phyloP scores from a whole-genome alignment of 1,140 invertebrate genomes.

The Aethina tumida region DNA sequence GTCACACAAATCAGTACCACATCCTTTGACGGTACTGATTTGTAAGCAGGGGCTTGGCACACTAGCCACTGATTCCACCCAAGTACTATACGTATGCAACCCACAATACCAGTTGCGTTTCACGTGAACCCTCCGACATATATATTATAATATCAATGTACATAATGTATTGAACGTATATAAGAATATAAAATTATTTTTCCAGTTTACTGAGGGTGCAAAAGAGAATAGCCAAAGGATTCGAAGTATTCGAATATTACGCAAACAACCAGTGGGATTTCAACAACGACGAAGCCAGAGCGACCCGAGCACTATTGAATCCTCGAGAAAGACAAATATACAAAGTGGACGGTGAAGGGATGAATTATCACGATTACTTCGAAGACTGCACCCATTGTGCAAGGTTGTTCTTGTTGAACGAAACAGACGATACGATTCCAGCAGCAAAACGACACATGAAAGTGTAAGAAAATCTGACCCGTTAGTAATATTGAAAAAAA shows the following conservation, averaged over 20 bases:
- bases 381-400: constrained; percentile 61
- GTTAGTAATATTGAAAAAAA: neutral
- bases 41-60: too few species aligned
- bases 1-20: too few species aligned
- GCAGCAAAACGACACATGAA: constrained; percentile 67
- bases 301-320: constrained; percentile 50
- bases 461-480: constrained; percentile 47
- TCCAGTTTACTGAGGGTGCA: constrained; percentile 63
- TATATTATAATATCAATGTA: too few species aligned
- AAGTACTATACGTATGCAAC: too few species aligned
- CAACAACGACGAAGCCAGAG: constrained; percentile 47
- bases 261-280: constrained; percentile 81
- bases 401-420: constrained; percentile 69
- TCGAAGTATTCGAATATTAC: constrained; percentile 78
- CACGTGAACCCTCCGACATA: too few species aligned
- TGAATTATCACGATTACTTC: constrained; percentile 65
- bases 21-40: too few species aligned
- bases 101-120: too few species aligned
- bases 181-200: too few species aligned
- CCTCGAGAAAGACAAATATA: constrained; percentile 51
- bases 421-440: constrained; percentile 72
- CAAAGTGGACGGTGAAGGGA: constrained; percentile 57
- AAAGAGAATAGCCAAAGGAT: constrained; percentile 66
- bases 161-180: too few species aligned
- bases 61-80: too few species aligned